A percentile compares a stretch with the other conserved stretches of the same genome.
Evolutionary conservation across 2,888 invertebrate genomes (phyloP).

Genomic region (Spodoptera picta): DNA sequence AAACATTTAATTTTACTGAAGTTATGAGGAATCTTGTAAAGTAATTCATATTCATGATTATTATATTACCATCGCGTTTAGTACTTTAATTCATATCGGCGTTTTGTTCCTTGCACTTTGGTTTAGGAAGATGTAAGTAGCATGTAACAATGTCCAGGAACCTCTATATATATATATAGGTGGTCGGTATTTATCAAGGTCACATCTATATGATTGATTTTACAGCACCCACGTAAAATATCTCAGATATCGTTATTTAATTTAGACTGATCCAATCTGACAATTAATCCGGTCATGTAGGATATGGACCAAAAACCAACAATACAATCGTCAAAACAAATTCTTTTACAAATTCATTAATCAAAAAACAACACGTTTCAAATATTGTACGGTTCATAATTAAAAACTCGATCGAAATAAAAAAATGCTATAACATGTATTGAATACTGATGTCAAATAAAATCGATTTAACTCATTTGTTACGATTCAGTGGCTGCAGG

Average conservation of each 20-base stretch:
- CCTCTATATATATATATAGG: too few species aligned
- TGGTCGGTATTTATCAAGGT: too few species aligned
- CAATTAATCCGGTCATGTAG: constrained; percentile 16
- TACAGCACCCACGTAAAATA: neutral
- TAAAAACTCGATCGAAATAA: constrained; percentile 43
- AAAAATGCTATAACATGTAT: constrained; percentile 32
- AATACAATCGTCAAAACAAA: constrained; percentile 30
- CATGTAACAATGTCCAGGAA: too few species aligned
- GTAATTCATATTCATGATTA: too few species aligned
- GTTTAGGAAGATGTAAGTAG: too few species aligned
- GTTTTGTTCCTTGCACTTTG: too few species aligned
- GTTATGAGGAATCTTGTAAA: too few species aligned
- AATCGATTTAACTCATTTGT: constrained; percentile 41
- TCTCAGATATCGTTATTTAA: constrained; percentile 4
- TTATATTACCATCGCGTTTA: too few species aligned
- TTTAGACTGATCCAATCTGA: constrained; percentile 7
- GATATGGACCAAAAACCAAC: constrained; percentile 17
- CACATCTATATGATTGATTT: too few species aligned
- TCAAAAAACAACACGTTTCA: constrained; percentile 31
- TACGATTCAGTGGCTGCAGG: constrained; percentile 18
- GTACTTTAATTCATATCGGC: too few species aligned
- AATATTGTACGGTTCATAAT: constrained; percentile 47
- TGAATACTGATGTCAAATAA: constrained; percentile 47
- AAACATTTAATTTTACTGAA: constrained; percentile 45
- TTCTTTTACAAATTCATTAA: constrained; percentile 27